These are phyloP conservation scores for Pygmarrhopalites habei DNA, from an alignment of 1,140 invertebrate species.

Conservation along the genomic window DNA sequence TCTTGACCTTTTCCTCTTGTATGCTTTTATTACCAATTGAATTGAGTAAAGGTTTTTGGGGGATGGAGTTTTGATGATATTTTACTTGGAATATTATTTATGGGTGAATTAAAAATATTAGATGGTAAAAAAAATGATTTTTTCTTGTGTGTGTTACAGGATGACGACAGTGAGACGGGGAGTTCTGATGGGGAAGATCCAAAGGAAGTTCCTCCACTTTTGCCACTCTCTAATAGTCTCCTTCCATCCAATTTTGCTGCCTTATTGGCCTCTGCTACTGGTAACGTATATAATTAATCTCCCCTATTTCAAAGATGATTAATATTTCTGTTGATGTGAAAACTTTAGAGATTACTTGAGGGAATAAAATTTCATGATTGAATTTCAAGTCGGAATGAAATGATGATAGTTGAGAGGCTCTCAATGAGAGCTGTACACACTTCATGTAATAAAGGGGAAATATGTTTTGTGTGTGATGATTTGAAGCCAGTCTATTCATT, in stretches of 20 bases:
- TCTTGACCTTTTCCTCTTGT: too few species aligned
- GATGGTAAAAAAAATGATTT: background rate
- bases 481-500: too few species aligned
- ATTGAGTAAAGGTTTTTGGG: background rate
- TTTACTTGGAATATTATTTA: background rate
- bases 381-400: too few species aligned
- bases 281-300: constrained; percentile 10
- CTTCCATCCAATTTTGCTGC: constrained; percentile 36
- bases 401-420: too few species aligned
- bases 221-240: constrained; percentile 34
- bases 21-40: background rate
- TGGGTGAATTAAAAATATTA: background rate
- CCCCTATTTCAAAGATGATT: too few species aligned
- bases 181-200: constrained; percentile 35
- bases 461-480: too few species aligned
- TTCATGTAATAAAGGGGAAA: too few species aligned
- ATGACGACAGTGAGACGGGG: constrained; percentile 34
- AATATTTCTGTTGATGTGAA: too few species aligned
- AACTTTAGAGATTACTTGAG: too few species aligned
- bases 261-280: constrained; percentile 30
- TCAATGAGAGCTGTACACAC: too few species aligned
- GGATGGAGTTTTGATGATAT: background rate
- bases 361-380: too few species aligned
- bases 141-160: constrained; percentile 18
- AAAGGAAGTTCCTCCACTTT: constrained; percentile 30